Evolutionary conservation across 1,140 invertebrate species (phyloP).

Genomic region (Drosophila murphyi): DNA sequence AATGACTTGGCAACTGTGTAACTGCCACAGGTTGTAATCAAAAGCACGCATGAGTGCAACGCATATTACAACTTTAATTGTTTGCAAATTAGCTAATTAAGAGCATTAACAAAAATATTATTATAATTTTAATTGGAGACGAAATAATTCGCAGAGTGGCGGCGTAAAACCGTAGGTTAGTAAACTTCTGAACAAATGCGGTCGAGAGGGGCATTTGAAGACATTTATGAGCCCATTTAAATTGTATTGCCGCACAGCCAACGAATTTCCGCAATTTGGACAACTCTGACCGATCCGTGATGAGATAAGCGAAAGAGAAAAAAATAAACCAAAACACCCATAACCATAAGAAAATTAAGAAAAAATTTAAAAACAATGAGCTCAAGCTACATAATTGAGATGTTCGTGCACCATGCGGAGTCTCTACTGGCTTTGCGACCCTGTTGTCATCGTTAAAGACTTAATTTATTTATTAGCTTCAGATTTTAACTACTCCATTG

Average conservation of each 20-base stretch:
- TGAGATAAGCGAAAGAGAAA: constrained; percentile 45
- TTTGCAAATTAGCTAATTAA: constrained; percentile 82
- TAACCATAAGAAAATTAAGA: constrained; percentile 77
- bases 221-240: constrained; percentile 56
- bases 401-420: constrained; percentile 52
- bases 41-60: constrained; percentile 30
- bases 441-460: constrained; percentile 77
- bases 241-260: constrained; percentile 39
- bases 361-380: constrained; percentile 78
- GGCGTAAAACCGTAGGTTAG: constrained; percentile 36
- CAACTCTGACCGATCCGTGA: constrained; percentile 31
- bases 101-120: constrained; percentile 49
- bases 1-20: constrained; percentile 68
- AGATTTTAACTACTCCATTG: constrained; percentile 75
- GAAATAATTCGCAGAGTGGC: constrained; percentile 27
- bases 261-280: constrained; percentile 71
- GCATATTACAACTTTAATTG: constrained; percentile 59
- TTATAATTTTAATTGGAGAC: constrained; percentile 58
- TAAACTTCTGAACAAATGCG: constrained; percentile 16
- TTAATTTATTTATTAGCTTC: constrained; percentile 80
- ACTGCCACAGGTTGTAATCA: constrained; percentile 23
- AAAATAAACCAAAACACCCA: constrained; percentile 35
- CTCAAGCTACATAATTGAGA: constrained; percentile 76
- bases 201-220: constrained; percentile 12
- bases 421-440: constrained; percentile 9